These are phyloP conservation scores for Brachionichthys hirsutus DNA, from an alignment of 2,113 vertebrate species.

Conservation along the genomic window DNA sequence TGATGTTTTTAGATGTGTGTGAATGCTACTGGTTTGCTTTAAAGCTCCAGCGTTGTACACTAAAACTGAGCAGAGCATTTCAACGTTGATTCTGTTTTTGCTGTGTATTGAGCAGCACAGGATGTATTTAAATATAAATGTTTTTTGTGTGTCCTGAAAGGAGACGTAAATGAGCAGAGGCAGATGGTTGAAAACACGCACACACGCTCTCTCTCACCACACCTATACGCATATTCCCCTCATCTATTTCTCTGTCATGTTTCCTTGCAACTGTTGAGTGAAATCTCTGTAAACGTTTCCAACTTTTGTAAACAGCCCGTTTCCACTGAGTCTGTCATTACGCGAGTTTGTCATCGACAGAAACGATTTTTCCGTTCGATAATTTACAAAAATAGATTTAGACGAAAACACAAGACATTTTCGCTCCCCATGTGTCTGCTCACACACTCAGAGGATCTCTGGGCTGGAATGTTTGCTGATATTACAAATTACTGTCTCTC, in stretches of 20 bases:
- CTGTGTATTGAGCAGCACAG: too few species aligned
- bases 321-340: constrained; percentile 10
- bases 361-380: constrained; percentile 6
- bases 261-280: constrained; percentile 19
- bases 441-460: constrained; percentile 32
- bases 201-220: constrained; percentile 16
- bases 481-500: constrained; percentile 64
- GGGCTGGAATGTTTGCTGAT: constrained; percentile 65
- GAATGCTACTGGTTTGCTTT: too few species aligned
- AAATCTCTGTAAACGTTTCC: constrained; percentile 13
- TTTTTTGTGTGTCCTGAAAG: too few species aligned
- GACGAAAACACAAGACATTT: too few species aligned
- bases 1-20: too few species aligned
- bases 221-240: constrained; percentile 18
- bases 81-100: too few species aligned
- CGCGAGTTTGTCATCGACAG: constrained; percentile 1
- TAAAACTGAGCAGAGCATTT: too few species aligned
- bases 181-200: constrained; percentile 9
- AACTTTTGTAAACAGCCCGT: constrained; percentile 7
- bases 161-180: too few species aligned
- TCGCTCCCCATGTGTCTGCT: constrained; percentile 16
- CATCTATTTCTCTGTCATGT: constrained; percentile 24
- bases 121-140: too few species aligned
- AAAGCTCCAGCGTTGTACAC: too few species aligned
- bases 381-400: constrained; percentile 12